A percentile compares a stretch with the other conserved stretches of the same genome.
These are phyloP conservation scores for Sebastes umbrosus DNA, from an alignment of 2,797 vertebrate species.

Conservation along the genomic window DNA sequence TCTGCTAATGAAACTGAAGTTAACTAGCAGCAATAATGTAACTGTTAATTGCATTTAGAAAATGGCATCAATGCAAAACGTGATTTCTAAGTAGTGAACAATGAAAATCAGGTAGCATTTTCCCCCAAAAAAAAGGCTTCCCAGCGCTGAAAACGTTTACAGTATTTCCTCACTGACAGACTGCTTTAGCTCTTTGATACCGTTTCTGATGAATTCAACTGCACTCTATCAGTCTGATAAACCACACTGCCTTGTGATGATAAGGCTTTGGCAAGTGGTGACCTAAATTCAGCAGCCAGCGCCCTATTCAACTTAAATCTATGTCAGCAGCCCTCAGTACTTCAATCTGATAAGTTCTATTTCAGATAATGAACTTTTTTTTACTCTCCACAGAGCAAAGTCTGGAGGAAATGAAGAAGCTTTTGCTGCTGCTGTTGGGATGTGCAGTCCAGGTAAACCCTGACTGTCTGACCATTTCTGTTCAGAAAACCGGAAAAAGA, in stretches of 20 bases:
- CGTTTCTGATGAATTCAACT: slow-evolving; percentile 32
- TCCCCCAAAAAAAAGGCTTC: not conserved
- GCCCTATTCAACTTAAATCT: slow-evolving; percentile 22
- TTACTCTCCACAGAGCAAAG: slow-evolving; percentile 84
- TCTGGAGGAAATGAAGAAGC: slow-evolving; percentile 92
- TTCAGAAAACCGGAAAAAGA: not conserved
- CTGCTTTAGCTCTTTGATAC: not conserved
- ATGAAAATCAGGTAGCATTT: not conserved
- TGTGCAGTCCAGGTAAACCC: slow-evolving; percentile 94
- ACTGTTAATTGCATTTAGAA: not conserved
- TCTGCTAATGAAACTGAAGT: not conserved
- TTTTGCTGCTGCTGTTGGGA: slow-evolving; percentile 90
- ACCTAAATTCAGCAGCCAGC: slow-evolving; percentile 57
- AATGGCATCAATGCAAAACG: not conserved
- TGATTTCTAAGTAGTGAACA: not conserved
- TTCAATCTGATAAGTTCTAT: not conserved
- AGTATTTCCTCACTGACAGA: not conserved
- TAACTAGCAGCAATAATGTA: not conserved
- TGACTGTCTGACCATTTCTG: not conserved
- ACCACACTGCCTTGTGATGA: slow-evolving; percentile 33
- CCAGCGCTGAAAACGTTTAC: not conserved
- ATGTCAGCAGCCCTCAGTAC: slow-evolving; percentile 13
- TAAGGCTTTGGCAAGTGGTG: slow-evolving; percentile 38
- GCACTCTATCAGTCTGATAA: slow-evolving; percentile 53
- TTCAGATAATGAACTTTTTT: not conserved